Percentiles rank a stretch among this genome's conserved stretches.
These are phyloP conservation scores for Temnothorax nylanderi DNA, from an alignment of 1,140 invertebrate species.

Conservation along the genomic window DNA sequence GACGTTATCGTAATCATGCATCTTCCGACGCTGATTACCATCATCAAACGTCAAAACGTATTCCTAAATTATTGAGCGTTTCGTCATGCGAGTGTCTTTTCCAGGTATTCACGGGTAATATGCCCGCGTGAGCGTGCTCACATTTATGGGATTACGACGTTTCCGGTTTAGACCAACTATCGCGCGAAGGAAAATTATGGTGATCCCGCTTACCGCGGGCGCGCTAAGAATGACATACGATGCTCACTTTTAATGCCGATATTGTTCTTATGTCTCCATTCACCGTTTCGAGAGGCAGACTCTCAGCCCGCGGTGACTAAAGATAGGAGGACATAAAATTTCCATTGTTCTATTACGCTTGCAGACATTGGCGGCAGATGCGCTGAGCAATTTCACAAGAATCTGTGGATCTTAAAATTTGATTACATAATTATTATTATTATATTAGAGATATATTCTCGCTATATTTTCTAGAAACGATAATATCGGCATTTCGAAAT, in stretches of 20 bases:
- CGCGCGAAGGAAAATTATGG: conserved; percentile 64
- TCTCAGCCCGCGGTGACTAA: not conserved
- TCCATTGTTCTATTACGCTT: conserved; percentile 15
- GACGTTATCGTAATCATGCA: not conserved
- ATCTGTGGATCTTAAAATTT: not conserved
- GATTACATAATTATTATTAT: conserved; percentile 10
- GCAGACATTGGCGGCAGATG: not conserved
- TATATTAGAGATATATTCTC: not conserved
- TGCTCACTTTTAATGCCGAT: conserved; percentile 44
- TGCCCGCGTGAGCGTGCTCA: conserved; percentile 50
- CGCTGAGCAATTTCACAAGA: not conserved
- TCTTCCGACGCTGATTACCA: conserved; percentile 21
- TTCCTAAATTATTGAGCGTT: conserved; percentile 38
- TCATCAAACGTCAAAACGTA: conserved; percentile 50
- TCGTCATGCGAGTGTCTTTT: not conserved
- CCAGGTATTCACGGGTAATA: conserved; percentile 25
- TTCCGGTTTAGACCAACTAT: conserved; percentile 65
- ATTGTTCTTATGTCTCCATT: conserved; percentile 61
- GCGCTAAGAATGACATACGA: conserved; percentile 66
- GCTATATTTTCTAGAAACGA: not conserved
- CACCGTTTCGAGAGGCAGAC: not conserved
- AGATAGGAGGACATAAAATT: conserved; percentile 38
- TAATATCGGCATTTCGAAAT: not conserved
- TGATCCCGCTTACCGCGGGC: conserved; percentile 66
- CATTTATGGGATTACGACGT: conserved; percentile 65